Conservation (phyloP, 1,140 invertebrate genomes). For the Cryptotermes secundus region DNA sequence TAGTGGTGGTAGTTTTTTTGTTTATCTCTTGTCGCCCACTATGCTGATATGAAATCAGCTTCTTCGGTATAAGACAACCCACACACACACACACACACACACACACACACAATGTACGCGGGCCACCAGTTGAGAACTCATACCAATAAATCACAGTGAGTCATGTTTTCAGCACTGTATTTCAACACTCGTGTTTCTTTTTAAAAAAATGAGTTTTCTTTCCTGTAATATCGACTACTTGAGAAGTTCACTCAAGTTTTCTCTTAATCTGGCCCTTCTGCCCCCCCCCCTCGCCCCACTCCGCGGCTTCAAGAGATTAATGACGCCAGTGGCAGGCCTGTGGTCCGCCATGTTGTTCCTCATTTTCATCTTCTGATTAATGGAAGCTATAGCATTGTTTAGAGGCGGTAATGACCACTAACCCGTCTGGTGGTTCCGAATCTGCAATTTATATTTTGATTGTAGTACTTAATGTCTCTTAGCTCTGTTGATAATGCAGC, state of each 20-base stretch:
- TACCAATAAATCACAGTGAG: neutral
- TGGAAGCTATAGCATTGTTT: conserved; percentile 16
- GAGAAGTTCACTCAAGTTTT: conserved; percentile 17
- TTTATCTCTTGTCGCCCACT: too few species aligned
- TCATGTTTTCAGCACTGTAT: neutral
- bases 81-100: too few species aligned
- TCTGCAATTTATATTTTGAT: conserved; percentile 1
- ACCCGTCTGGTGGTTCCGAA: conserved; percentile 7
- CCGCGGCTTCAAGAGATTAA: neutral
- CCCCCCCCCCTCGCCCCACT: neutral
- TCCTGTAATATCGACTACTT: neutral
- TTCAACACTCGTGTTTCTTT: neutral
- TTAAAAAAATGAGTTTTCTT: neutral
- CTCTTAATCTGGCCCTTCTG: neutral
- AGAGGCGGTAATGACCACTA: conserved; percentile 7
- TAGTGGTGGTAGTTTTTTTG: too few species aligned
- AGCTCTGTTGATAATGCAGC: too few species aligned
- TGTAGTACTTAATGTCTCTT: neutral
- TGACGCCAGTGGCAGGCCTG: neutral
- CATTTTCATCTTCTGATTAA: conserved; percentile 17
- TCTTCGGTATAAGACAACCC: too few species aligned
- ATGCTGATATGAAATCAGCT: too few species aligned
- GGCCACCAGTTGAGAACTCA: too few species aligned
- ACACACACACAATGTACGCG: too few species aligned
- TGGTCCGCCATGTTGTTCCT: neutral